phyloP scores from a whole-genome alignment of 2,797 vertebrate species.

The Lutjanus campechanus region DNA sequence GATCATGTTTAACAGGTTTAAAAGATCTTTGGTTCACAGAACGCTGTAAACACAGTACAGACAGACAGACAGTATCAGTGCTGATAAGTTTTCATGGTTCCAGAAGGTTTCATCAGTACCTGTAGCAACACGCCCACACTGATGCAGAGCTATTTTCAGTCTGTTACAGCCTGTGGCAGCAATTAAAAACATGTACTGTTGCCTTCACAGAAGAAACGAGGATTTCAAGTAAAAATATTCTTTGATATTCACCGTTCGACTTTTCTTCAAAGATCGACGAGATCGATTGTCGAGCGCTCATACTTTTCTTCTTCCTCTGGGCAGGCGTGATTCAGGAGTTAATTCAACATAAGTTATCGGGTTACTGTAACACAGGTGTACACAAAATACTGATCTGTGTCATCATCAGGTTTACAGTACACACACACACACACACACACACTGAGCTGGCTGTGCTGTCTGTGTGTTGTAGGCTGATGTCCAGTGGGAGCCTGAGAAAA shows the following conservation, averaged over 20 bases:
- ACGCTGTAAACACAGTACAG: neutral
- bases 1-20: neutral
- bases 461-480: slow-evolving; percentile 88
- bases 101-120: neutral
- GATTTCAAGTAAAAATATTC: no score
- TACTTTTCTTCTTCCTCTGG: neutral
- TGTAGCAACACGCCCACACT: slow-evolving; percentile 27
- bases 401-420: slow-evolving; percentile 21
- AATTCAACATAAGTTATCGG: neutral
- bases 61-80: neutral
- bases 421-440: neutral
- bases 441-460: slow-evolving; percentile 33
- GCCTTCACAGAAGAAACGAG: neutral
- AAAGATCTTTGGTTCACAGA: neutral
- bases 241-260: no score
- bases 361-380: neutral
- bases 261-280: no score
- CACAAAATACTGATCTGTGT: neutral
- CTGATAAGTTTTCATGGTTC: slow-evolving; percentile 5
- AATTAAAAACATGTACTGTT: neutral
- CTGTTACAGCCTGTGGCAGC: neutral
- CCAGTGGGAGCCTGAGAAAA: slow-evolving; percentile 91
- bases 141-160: slow-evolving; percentile 9
- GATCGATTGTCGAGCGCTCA: no score
- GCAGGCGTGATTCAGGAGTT: neutral